Percentiles rank a stretch among this genome's conserved stretches.
These are phyloP conservation scores for Drosophila prosaltans DNA, from an alignment of 1,140 invertebrate species.

Conservation along the genomic window DNA sequence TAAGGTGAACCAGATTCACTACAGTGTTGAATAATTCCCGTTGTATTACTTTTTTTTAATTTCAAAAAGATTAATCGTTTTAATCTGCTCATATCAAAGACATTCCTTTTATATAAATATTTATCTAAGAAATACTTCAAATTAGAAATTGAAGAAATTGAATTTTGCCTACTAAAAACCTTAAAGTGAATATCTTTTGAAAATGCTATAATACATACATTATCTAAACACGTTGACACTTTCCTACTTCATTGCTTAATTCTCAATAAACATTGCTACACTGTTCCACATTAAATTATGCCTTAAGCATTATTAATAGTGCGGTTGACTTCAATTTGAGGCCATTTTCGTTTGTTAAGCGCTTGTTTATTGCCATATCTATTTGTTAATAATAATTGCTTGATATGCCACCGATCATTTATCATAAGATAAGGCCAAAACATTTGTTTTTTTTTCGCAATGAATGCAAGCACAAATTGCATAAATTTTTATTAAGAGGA, in stretches of 20 bases:
- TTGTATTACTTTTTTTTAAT: too few species aligned
- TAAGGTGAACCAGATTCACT: too few species aligned
- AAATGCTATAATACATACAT: too few species aligned
- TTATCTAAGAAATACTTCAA: too few species aligned
- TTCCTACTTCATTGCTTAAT: not conserved
- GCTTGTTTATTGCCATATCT: constrained; percentile 16
- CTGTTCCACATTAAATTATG: constrained; percentile 24
- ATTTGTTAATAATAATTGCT: constrained; percentile 54
- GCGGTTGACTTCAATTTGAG: constrained; percentile 34
- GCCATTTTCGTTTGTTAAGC: constrained; percentile 37
- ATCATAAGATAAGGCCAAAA: constrained; percentile 53
- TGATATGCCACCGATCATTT: constrained; percentile 59
- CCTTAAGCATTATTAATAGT: constrained; percentile 77
- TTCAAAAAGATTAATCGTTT: too few species aligned
- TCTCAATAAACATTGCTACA: not conserved
- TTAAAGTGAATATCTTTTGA: too few species aligned
- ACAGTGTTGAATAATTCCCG: too few species aligned
- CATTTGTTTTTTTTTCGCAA: constrained; percentile 28
- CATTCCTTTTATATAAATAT: too few species aligned
- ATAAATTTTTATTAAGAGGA: not conserved
- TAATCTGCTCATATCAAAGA: too few species aligned
- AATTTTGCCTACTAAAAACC: too few species aligned
- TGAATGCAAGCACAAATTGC: constrained; percentile 39
- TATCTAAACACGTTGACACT: too few species aligned
- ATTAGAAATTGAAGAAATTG: too few species aligned